phyloP scores from a whole-genome alignment of 1,140 invertebrate species.

The Helicoverpa zea region DNA sequence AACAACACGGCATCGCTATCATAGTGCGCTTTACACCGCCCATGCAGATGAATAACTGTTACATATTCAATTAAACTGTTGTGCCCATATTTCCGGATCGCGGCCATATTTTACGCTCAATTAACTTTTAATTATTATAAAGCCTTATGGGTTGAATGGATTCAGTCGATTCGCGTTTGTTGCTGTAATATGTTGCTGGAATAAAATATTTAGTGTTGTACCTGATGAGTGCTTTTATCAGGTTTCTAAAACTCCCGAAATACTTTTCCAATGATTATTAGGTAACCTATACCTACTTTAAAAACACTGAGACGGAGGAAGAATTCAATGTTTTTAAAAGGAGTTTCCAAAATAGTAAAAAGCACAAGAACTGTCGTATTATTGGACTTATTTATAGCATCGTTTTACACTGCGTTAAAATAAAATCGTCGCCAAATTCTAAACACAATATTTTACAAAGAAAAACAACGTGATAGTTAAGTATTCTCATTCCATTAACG shows the following conservation, averaged over 20 bases:
- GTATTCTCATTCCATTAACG: neutral
- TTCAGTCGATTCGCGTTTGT: neutral
- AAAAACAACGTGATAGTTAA: neutral
- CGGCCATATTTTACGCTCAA: conserved; percentile 36
- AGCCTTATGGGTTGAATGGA: conserved; percentile 15
- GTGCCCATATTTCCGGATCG: conserved; percentile 33
- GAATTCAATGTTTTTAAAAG: too few relatives aligned
- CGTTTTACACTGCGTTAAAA: too few relatives aligned
- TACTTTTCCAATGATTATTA: too few relatives aligned
- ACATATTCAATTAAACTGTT: conserved; percentile 41
- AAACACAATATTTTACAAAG: too few relatives aligned
- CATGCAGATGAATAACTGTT: conserved; percentile 15
- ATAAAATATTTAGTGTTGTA: too few relatives aligned
- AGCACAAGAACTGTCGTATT: too few relatives aligned
- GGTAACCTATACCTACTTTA: too few relatives aligned
- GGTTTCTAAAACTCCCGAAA: too few relatives aligned
- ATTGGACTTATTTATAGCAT: too few relatives aligned
- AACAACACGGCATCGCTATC: neutral
- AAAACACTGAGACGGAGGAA: too few relatives aligned
- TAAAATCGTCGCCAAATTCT: too few relatives aligned
- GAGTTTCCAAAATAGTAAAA: too few relatives aligned
- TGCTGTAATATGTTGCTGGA: neutral
- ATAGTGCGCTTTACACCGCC: neutral
- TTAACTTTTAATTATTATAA: conserved; percentile 45
- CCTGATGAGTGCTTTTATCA: neutral